These are phyloP conservation scores for Balearica regulorum DNA, from an alignment of 2,797 vertebrate species.

Conservation along the genomic window DNA sequence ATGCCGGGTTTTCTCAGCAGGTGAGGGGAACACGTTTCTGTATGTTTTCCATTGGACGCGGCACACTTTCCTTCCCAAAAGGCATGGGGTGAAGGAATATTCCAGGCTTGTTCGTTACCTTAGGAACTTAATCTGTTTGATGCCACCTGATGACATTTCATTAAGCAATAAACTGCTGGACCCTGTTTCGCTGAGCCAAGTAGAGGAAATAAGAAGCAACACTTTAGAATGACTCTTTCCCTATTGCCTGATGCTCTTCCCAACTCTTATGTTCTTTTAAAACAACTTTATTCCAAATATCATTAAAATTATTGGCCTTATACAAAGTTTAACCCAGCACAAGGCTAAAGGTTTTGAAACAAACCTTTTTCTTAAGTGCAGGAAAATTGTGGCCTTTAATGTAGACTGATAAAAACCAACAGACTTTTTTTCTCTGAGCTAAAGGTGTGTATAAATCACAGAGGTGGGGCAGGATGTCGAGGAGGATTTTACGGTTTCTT, in stretches of 20 bases:
- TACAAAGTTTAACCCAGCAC: not conserved
- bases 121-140: not conserved
- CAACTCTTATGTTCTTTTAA: not conserved
- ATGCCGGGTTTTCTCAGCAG: not conserved
- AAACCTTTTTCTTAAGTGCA: not conserved
- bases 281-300: not conserved
- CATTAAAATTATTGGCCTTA: not conserved
- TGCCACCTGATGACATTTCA: not conserved
- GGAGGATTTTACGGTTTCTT: not conserved
- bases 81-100: not conserved
- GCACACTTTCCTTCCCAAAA: not conserved
- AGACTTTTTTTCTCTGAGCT: not conserved
- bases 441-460: not conserved
- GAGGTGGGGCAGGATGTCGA: not conserved
- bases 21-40: rapidly evolving
- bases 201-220: not conserved
- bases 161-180: not conserved
- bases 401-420: not conserved
- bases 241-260: not conserved
- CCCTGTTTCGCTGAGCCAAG: not conserved
- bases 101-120: not conserved
- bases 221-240: not conserved
- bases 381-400: not conserved
- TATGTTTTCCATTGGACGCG: rapidly evolving
- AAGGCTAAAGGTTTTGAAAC: not conserved